Evolutionary conservation across 2,113 vertebrate genomes (phyloP).

Genomic region (Nerophis ophidion): DNA sequence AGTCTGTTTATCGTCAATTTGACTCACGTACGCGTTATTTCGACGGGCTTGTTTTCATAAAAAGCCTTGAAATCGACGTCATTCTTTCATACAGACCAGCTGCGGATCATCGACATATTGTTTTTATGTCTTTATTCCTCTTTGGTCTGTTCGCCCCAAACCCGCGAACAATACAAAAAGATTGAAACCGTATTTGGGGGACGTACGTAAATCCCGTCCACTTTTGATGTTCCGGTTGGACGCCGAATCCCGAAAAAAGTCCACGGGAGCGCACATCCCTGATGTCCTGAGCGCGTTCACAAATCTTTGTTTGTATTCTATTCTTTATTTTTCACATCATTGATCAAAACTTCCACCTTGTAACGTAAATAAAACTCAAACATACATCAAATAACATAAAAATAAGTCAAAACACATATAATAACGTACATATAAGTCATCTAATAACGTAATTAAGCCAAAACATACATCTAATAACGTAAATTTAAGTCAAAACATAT

Average conservation of each 20-base stretch:
- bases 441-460: too few relatives aligned
- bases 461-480: too few relatives aligned
- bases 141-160: neutral
- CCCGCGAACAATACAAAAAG: too few relatives aligned
- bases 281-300: conserved; percentile 37
- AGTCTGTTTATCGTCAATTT: neutral
- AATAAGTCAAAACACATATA: too few relatives aligned
- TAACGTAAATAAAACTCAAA: too few relatives aligned
- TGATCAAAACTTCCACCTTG: too few relatives aligned
- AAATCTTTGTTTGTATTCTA: conserved; percentile 40
- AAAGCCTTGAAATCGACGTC: neutral
- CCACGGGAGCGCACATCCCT: conserved; percentile 39
- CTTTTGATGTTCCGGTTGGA: conserved; percentile 5
- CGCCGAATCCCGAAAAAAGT: conserved; percentile 46
- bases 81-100: neutral
- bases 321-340: conserved; percentile 1
- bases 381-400: too few relatives aligned
- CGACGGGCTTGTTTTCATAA: too few relatives aligned
- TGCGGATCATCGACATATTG: neutral
- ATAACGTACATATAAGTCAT: too few relatives aligned
- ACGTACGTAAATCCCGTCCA: rapidly evolving
- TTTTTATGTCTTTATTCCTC: too few relatives aligned
- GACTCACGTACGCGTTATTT: neutral
- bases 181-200: conserved; percentile 26
- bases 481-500: too few relatives aligned